These are phyloP conservation scores for Spermophilus dauricus DNA, from an alignment of 2,113 vertebrate species.

Conservation along the genomic window DNA sequence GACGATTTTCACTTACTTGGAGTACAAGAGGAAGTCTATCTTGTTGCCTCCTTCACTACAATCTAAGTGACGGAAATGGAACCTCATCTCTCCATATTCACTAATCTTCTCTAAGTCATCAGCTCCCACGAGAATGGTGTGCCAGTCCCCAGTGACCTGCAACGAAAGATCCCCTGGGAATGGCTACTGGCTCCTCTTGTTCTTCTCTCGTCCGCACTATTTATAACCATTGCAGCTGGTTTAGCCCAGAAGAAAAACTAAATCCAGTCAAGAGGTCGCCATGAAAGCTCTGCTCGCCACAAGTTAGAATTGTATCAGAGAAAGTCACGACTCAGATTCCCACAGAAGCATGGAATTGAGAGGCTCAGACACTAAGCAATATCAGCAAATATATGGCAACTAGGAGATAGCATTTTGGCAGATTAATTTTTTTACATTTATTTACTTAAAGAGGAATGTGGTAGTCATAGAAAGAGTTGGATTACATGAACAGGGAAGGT, in stretches of 20 bases:
- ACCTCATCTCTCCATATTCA: rapidly evolving
- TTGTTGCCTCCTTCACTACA: rapidly evolving
- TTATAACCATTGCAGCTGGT: rapidly evolving
- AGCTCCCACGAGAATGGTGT: rapidly evolving
- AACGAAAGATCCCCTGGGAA: not conserved
- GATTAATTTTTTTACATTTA: rapidly evolving
- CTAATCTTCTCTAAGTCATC: rapidly evolving
- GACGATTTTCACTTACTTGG: not conserved
- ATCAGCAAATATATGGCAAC: not conserved
- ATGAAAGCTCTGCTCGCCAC: not conserved
- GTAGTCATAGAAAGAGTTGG: not conserved
- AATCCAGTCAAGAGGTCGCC: rapidly evolving
- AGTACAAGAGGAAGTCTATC: rapidly evolving
- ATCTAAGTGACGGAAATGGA: rapidly evolving
- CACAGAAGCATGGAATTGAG: rapidly evolving
- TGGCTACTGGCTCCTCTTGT: rapidly evolving
- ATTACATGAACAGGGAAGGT: not conserved
- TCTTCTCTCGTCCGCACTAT: no score
- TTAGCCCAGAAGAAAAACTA: not conserved
- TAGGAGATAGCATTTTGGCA: not conserved
- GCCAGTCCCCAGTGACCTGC: not conserved
- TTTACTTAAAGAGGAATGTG: not conserved
- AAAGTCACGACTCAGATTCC: not conserved
- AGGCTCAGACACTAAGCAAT: not conserved
- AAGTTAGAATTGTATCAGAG: no score